Conservation (phyloP, 2,888 invertebrate species). For the Limenitis camilla region DNA sequence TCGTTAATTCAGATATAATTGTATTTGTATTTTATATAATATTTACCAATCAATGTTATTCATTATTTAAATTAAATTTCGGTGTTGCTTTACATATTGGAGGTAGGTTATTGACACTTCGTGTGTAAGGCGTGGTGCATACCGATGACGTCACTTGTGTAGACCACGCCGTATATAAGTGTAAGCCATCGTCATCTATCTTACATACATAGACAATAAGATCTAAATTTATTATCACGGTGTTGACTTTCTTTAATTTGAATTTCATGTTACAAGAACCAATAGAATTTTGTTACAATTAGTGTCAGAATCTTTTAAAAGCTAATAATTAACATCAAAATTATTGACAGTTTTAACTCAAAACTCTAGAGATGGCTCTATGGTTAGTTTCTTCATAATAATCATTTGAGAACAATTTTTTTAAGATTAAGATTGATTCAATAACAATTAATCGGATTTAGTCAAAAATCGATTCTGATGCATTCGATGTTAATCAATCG, state of each 20-base stretch:
- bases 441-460: too few relatives aligned
- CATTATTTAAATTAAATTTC: neutral
- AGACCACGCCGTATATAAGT: neutral
- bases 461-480: too few relatives aligned
- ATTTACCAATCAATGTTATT: slow-evolving; percentile 4
- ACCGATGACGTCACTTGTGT: too few relatives aligned
- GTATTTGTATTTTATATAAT: slow-evolving; percentile 12
- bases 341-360: too few relatives aligned
- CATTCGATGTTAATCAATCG: too few relatives aligned
- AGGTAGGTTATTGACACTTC: neutral
- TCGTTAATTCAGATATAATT: slow-evolving; percentile 2
- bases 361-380: too few relatives aligned
- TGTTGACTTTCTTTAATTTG: neutral
- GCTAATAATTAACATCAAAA: too few relatives aligned
- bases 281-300: neutral
- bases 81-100: neutral
- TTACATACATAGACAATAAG: slow-evolving; percentile 13
- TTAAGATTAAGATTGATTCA: too few relatives aligned
- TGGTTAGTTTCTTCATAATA: too few relatives aligned
- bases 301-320: neutral
- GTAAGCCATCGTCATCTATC: neutral
- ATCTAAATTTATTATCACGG: neutral
- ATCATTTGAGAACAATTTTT: too few relatives aligned
- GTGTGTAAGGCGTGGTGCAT: too few relatives aligned
- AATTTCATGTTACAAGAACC: neutral